Base-by-base conservation (phyloP, 2,888 invertebrate species). In the Andrena chrysosceles region DNA sequence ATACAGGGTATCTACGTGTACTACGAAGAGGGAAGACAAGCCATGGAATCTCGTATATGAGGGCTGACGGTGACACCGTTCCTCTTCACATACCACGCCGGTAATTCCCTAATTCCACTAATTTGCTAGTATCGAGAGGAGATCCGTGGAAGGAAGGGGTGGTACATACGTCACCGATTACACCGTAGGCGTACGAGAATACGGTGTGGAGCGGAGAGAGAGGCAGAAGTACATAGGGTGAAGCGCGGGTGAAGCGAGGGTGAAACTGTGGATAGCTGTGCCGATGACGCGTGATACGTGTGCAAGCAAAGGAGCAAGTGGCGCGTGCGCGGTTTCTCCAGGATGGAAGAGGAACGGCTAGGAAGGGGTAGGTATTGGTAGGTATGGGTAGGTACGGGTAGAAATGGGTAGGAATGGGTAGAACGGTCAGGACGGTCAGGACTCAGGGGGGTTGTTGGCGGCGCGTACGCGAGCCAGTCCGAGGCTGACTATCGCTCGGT, bases 391-490 rank as follows among this genome's bases (percentile, higher is more conserved):
- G n/a, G n/a, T n/a, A n/a, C 8, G 26, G 70, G 48, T 35, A 29
- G 23, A 26, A n/a, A 35, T 33, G 63, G 72, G 62, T 54, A 64
- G 52, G 63, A 29, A 74, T 48, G 63, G 60, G 54, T 62, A 78
- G 77, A 63, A 69, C 60, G 67, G 35, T 62, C 63, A 68, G 63
- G 77, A 62, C 72, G 73, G 71, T 77, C 83, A 74, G 81, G 83
- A 82, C 68, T 80, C 70, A 54, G 54, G 85, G 83, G 85, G 87
- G 85, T 85, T 85, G 88, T 87, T 85, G 87, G 80, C 89, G 85
- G 89, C 90, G 91, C 89, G 91, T 89, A 89, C 89, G 87, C 85
- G 86, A 69, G 56, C 31, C 88, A 92, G 90, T 91, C 82, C 77
- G 85, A 85, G 84, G 79, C 74, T 52, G 85, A 83, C 85, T 64